Evolutionary conservation across 2,113 vertebrate species (phyloP).

Genomic region (Hyperopisus bebe): DNA sequence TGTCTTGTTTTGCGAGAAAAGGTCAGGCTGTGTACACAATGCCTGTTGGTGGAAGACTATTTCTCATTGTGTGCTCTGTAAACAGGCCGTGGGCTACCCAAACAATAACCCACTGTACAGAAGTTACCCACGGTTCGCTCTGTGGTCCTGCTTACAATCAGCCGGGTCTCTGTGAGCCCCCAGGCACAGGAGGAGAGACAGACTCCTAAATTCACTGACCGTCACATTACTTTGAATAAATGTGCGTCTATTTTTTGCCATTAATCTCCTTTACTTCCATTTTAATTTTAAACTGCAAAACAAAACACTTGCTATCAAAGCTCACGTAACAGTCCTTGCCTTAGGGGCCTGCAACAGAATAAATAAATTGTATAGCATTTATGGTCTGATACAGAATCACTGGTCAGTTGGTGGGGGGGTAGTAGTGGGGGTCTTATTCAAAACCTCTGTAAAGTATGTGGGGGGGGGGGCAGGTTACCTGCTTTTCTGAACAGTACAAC

Average conservation of each 20-base stretch:
- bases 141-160: neutral
- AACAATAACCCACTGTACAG: constrained; percentile 8
- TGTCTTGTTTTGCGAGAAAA: constrained; percentile 11
- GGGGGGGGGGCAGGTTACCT: neutral
- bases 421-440: neutral
- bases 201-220: neutral
- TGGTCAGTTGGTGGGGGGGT: neutral
- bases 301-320: neutral
- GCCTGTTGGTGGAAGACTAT: constrained; percentile 1
- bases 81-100: neutral
- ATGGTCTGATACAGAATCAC: neutral
- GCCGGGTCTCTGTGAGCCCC: neutral
- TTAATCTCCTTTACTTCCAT: neutral
- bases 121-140: neutral
- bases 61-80: constrained; percentile 15
- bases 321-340: neutral
- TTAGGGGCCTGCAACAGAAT: neutral
- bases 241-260: neutral
- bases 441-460: neutral
- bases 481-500: neutral
- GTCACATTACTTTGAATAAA: neutral
- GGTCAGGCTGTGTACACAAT: constrained; percentile 11
- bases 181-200: neutral
- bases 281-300: neutral
- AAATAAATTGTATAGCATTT: neutral